Conservation (phyloP, 2,888 invertebrate genomes). For the Acanthosepion lycidas region DNA sequence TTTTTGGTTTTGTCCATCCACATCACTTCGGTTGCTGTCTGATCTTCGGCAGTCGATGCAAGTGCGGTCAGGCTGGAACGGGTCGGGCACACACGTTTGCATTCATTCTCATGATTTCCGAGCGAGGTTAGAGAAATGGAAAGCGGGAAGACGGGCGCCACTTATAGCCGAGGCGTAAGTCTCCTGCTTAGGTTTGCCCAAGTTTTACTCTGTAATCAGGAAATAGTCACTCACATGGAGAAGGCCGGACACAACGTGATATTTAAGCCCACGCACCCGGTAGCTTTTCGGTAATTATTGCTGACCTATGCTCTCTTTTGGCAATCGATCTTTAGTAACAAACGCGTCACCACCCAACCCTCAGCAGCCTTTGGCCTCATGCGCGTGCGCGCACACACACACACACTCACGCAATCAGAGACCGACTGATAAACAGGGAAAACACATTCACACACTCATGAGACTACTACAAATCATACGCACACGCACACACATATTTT, state of each 20-base stretch:
- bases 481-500: too few species aligned
- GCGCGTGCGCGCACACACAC: neutral
- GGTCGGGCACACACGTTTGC: too few species aligned
- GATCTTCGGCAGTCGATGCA: too few species aligned
- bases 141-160: neutral
- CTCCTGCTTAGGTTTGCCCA: neutral
- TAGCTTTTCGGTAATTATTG: slow-evolving; percentile 18
- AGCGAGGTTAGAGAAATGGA: too few species aligned
- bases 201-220: slow-evolving; percentile 1
- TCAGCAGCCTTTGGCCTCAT: neutral
- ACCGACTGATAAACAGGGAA: neutral
- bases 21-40: neutral
- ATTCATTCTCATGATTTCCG: too few species aligned
- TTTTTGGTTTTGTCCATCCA: neutral
- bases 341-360: neutral
- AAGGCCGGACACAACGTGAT: slow-evolving; percentile 21
- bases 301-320: slow-evolving; percentile 33
- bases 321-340: neutral
- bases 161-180: neutral
- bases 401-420: neutral
- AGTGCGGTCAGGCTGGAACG: too few species aligned
- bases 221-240: neutral
- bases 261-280: neutral
- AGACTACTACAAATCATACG: neutral
- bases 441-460: neutral